Conservation (phyloP, 2,797 vertebrate species). For the Triplophysa bombifrons region DNA sequence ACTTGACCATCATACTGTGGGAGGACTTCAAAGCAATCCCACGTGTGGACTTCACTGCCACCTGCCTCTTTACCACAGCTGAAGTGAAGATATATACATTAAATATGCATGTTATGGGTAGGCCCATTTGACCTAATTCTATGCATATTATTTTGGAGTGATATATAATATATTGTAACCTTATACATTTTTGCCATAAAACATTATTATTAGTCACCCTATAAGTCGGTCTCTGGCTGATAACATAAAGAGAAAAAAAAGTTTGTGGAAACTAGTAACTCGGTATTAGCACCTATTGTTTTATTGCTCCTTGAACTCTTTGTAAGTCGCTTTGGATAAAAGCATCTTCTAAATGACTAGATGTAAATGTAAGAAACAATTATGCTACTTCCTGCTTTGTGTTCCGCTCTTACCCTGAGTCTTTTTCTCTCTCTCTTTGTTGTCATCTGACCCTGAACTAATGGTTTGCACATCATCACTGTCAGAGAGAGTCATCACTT, state of each 20-base stretch:
- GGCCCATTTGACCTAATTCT: background rate
- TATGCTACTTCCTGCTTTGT: background rate
- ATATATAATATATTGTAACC: too few relatives aligned
- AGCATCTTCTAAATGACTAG: too few relatives aligned
- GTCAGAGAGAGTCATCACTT: constrained; percentile 92
- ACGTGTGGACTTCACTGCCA: constrained; percentile 94
- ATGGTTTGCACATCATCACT: constrained; percentile 98
- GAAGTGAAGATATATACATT: background rate
- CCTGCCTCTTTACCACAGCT: constrained; percentile 90
- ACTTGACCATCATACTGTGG: constrained; percentile 90
- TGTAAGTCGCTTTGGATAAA: too few relatives aligned
- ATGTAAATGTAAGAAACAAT: too few relatives aligned
- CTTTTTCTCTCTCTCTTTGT: constrained; percentile 81
- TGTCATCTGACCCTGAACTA: constrained; percentile 93
- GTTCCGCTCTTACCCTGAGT: constrained; percentile 61
- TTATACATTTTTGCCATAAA: too few relatives aligned
- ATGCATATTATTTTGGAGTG: background rate
- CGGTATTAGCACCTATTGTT: too few relatives aligned
- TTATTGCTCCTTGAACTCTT: too few relatives aligned
- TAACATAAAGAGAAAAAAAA: background rate
- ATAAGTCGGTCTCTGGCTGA: too few relatives aligned
- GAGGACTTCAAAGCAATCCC: constrained; percentile 90
- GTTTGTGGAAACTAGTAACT: too few relatives aligned
- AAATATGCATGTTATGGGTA: background rate
- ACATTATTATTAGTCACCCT: too few relatives aligned